These are phyloP conservation scores for Euwallacea similis DNA, from an alignment of 1,140 invertebrate species.

Conservation along the genomic window DNA sequence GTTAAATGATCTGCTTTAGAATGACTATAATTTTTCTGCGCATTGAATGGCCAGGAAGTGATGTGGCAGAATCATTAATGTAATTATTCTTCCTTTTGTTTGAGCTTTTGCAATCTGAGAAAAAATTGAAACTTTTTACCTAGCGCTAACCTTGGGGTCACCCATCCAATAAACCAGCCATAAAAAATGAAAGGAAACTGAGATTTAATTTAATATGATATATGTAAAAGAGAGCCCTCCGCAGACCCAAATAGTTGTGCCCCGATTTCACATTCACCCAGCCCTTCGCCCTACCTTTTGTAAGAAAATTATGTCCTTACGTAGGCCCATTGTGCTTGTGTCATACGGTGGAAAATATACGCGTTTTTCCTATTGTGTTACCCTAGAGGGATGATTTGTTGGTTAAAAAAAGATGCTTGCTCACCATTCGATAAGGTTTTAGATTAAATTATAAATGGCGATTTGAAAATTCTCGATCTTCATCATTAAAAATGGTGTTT, in stretches of 20 bases:
- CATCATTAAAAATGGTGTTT: too few relatives aligned
- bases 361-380: conserved; percentile 3
- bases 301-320: conserved; percentile 17
- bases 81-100: too few relatives aligned
- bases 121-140: too few relatives aligned
- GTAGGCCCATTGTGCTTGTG: conserved; percentile 16
- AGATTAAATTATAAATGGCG: too few relatives aligned
- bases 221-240: conserved; percentile 22
- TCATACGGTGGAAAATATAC: conserved; percentile 17
- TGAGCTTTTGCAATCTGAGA: too few relatives aligned
- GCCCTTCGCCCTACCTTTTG: conserved; percentile 21
- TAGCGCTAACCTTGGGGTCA: background rate
- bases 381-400: conserved; percentile 1
- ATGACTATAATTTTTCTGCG: too few relatives aligned
- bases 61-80: too few relatives aligned
- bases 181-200: conserved; percentile 27
- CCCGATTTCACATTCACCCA: conserved; percentile 3
- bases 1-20: too few relatives aligned
- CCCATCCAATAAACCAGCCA: conserved; percentile 3
- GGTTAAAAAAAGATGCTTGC: background rate
- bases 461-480: too few relatives aligned
- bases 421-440: background rate
- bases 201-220: conserved; percentile 34
- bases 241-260: conserved; percentile 17
- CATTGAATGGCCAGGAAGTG: too few relatives aligned